These are phyloP conservation scores for Agriopis marginaria DNA, from an alignment of 2,888 invertebrate genomes.

Conservation along the genomic window DNA sequence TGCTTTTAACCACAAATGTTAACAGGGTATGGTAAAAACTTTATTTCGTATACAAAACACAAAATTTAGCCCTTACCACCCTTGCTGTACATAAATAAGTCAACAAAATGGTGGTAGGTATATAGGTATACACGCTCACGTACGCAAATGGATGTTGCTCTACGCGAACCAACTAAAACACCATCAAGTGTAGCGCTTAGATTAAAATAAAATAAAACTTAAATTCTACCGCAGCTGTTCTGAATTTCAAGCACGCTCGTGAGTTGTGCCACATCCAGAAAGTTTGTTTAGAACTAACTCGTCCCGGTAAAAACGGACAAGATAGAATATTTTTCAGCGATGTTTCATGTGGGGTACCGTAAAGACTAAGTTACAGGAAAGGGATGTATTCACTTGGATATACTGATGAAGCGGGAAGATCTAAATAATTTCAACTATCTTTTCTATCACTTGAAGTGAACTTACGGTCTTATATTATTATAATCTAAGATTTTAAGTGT, in stretches of 20 bases:
- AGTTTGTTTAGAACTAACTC: slow-evolving; percentile 75
- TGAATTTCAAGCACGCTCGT: slow-evolving; percentile 66
- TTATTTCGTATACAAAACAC: background rate
- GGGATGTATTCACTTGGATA: no score
- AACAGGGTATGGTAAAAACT: background rate
- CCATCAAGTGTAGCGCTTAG: slow-evolving; percentile 58
- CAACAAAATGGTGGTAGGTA: background rate
- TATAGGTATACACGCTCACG: slow-evolving; percentile 6
- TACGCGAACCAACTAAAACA: slow-evolving; percentile 46
- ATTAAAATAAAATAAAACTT: slow-evolving; percentile 56
- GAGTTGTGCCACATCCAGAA: slow-evolving; percentile 55
- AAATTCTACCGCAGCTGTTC: slow-evolving; percentile 65
- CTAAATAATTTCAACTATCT: no score
- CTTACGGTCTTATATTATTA: no score
- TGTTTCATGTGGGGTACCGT: slow-evolving; percentile 49
- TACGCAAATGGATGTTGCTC: slow-evolving; percentile 12
- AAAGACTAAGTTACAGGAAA: slow-evolving; percentile 4
- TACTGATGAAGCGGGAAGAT: no score
- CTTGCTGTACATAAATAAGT: no score
- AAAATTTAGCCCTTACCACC: background rate
- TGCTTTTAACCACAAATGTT: background rate
- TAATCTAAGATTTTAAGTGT: no score
- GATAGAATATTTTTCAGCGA: slow-evolving; percentile 62
- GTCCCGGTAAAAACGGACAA: slow-evolving; percentile 63
- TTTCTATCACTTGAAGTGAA: no score